Conservation (phyloP, 2,888 invertebrate species). For the Polyommatus iphigenia region DNA sequence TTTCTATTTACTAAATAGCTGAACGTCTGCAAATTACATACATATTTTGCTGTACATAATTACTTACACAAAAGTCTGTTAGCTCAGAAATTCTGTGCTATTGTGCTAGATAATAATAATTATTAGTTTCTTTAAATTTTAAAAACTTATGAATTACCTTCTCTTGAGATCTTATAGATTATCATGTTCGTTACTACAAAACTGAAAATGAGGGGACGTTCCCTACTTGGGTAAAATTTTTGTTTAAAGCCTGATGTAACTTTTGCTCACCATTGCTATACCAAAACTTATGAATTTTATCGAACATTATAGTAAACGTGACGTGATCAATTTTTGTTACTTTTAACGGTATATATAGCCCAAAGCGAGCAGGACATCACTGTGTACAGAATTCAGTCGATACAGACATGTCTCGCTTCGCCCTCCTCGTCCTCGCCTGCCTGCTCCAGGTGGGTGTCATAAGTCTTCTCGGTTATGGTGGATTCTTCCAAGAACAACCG, state of each 20-base stretch:
- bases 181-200: no score
- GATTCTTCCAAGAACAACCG: background rate
- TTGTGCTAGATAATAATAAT: no score
- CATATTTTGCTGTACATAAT: background rate
- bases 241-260: background rate
- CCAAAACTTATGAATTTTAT: background rate
- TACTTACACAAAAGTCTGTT: no score
- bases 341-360: background rate
- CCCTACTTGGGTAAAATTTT: background rate
- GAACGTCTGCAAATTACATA: background rate
- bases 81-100: no score
- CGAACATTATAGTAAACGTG: slow-evolving; percentile 6
- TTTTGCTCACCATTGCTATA: background rate
- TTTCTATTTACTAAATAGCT: background rate
- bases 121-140: no score
- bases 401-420: slow-evolving; percentile 46
- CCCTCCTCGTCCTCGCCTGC: slow-evolving; percentile 49
- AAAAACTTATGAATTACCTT: no score
- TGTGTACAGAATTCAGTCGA: slow-evolving; percentile 20
- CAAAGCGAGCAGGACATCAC: background rate
- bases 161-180: no score
- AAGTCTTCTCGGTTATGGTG: background rate
- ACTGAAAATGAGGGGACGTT: no score
- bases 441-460: slow-evolving; percentile 47
- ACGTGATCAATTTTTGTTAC: background rate